Evolutionary conservation across 2,797 vertebrate genomes (phyloP).

Genomic region (Peromyscus nudipes): DNA sequence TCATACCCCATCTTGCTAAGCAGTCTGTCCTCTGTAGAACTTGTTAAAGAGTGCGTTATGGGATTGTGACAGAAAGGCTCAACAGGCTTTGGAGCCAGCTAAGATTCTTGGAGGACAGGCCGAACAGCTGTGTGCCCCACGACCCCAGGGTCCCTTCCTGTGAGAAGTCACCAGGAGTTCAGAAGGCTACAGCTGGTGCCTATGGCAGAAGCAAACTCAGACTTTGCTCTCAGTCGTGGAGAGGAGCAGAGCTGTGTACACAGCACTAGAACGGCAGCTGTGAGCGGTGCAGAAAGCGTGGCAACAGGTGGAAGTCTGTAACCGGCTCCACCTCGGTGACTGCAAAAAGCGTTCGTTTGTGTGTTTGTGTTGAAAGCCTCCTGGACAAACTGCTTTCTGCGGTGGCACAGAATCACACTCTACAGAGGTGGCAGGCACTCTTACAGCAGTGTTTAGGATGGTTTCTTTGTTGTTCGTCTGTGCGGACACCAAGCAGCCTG

Average conservation of each 20-base stretch:
- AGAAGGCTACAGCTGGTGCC: not conserved
- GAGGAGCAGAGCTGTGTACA: not conserved
- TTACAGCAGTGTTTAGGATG: too few relatives aligned
- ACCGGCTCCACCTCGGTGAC: not conserved
- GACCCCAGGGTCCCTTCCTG: not conserved
- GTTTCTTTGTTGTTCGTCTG: too few relatives aligned
- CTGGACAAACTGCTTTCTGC: not conserved
- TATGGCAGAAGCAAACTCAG: not conserved
- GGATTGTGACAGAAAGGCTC: not conserved
- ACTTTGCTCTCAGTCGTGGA: not conserved
- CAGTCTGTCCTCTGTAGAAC: not conserved
- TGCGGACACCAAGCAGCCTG: too few relatives aligned
- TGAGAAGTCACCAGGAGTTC: not conserved
- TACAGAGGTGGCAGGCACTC: not conserved
- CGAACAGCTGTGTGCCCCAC: not conserved
- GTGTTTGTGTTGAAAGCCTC: not conserved
- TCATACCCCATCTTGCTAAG: not conserved
- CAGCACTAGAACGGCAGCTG: not conserved
- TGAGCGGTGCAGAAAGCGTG: not conserved
- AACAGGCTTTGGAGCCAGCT: not conserved
- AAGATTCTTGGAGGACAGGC: not conserved
- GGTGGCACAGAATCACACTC: not conserved
- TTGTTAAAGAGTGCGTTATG: not conserved
- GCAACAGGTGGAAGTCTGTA: not conserved
- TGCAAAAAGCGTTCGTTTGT: not conserved